phyloP scores from a whole-genome alignment of 2,113 vertebrate genomes.

The Todiramphus saurophagus region DNA sequence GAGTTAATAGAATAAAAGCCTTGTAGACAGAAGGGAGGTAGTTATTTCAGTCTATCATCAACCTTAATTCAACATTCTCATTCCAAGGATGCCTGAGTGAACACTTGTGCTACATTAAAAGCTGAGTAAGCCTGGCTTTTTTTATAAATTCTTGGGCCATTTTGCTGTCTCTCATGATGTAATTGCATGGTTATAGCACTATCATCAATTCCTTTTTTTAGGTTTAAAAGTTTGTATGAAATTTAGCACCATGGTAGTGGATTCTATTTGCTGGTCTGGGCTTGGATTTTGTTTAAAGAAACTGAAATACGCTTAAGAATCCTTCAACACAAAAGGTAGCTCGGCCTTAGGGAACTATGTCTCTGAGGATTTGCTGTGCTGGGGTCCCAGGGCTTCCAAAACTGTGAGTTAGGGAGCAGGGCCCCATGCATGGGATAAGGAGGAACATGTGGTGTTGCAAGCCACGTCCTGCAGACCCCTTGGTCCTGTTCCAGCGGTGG shows the following conservation, averaged over 20 bases:
- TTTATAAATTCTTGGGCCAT: neutral
- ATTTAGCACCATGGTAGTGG: neutral
- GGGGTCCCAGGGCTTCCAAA: neutral
- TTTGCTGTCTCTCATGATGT: neutral
- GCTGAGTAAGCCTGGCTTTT: neutral
- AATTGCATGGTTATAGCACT: neutral
- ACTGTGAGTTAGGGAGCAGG: neutral
- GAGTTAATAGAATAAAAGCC: constrained; percentile 42
- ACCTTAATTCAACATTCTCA: constrained; percentile 38
- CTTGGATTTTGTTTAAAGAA: neutral
- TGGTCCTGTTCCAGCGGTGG: neutral
- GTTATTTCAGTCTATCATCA: constrained; percentile 48
- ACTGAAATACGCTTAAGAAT: neutral
- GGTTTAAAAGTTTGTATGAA: neutral
- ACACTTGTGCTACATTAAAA: neutral
- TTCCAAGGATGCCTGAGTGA: constrained; percentile 44
- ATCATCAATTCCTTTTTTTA: neutral
- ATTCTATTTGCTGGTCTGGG: neutral
- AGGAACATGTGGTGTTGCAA: neutral
- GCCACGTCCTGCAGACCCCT: neutral
- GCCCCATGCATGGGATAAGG: neutral
- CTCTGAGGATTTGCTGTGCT: neutral
- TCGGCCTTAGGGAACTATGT: neutral
- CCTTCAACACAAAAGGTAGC: neutral
- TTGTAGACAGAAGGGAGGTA: neutral